phyloP scores from a whole-genome alignment of 2,888 invertebrate genomes.

The Diarsia dahlii region DNA sequence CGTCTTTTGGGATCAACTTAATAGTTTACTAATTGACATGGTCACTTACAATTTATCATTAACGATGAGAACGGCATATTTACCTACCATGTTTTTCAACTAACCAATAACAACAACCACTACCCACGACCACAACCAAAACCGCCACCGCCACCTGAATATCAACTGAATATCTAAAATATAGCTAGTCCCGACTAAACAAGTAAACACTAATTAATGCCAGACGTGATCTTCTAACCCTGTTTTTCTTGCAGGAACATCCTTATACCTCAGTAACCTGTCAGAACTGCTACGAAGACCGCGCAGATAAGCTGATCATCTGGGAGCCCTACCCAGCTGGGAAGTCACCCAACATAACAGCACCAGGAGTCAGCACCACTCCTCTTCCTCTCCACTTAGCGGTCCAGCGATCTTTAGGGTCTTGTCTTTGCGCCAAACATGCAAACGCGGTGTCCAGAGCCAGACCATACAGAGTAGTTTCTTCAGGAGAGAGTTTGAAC shows the following conservation, averaged over 20 bases:
- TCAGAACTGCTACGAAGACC: conserved; percentile 96
- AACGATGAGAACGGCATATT: too few species aligned
- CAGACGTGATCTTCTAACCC: conserved; percentile 1
- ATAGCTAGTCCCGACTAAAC: not conserved
- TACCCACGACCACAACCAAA: too few species aligned
- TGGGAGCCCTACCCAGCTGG: conserved; percentile 92
- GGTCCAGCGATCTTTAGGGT: conserved; percentile 92
- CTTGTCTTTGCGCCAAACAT: conserved; percentile 93
- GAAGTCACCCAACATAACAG: conserved; percentile 77
- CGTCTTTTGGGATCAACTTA: not conserved
- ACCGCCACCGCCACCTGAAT: too few species aligned
- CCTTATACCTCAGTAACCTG: conserved; percentile 95
- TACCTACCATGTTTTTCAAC: too few species aligned
- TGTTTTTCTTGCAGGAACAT: conserved; percentile 90
- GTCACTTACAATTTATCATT: too few species aligned
- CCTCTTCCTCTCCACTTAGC: conserved; percentile 91
- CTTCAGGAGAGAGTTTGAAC: conserved; percentile 95
- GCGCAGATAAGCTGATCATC: conserved; percentile 95
- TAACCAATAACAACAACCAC: too few species aligned
- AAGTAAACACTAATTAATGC: too few species aligned
- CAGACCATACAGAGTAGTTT: conserved; percentile 93
- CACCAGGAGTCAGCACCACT: conserved; percentile 82
- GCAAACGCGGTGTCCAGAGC: conserved; percentile 91
- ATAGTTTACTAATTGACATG: too few species aligned
- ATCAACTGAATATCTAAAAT: not conserved